phyloP scores from a whole-genome alignment of 2,113 vertebrate species.

The Pampusana beccarii region DNA sequence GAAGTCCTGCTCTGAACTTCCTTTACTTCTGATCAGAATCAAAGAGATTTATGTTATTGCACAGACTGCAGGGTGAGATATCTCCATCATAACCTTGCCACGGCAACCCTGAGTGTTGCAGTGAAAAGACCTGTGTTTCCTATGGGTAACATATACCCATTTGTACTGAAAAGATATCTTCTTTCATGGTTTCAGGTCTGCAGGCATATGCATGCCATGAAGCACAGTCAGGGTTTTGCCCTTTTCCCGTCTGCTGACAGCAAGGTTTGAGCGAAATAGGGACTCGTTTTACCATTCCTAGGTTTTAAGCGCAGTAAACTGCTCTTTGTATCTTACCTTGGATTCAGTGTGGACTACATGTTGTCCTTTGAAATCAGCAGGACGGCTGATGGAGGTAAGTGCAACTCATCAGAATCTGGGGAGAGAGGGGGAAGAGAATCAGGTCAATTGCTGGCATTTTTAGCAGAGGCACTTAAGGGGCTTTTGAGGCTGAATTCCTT shows the following conservation, averaged over 20 bases:
- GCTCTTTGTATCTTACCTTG: background rate
- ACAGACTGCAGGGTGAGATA: background rate
- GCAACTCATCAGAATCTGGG: background rate
- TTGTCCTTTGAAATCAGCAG: background rate
- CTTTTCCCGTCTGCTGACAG: background rate
- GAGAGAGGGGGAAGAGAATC: background rate
- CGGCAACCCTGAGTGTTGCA: background rate
- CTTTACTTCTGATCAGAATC: background rate
- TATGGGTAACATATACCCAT: background rate
- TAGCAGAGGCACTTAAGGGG: background rate
- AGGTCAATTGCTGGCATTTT: background rate
- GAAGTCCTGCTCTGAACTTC: background rate
- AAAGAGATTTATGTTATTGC: background rate
- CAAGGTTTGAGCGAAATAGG: background rate
- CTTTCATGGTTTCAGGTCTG: background rate
- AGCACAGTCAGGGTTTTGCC: background rate
- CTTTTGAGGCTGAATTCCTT: conserved; percentile 4
- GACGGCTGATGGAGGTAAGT: background rate
- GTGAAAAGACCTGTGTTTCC: background rate
- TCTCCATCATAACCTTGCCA: background rate
- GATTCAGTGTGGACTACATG: background rate
- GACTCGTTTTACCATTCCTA: background rate
- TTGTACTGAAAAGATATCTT: background rate
- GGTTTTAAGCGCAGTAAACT: background rate
- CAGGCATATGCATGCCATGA: background rate